These are phyloP conservation scores for Distichodus sexfasciatus DNA, from an alignment of 2,797 vertebrate genomes.

Conservation along the genomic window DNA sequence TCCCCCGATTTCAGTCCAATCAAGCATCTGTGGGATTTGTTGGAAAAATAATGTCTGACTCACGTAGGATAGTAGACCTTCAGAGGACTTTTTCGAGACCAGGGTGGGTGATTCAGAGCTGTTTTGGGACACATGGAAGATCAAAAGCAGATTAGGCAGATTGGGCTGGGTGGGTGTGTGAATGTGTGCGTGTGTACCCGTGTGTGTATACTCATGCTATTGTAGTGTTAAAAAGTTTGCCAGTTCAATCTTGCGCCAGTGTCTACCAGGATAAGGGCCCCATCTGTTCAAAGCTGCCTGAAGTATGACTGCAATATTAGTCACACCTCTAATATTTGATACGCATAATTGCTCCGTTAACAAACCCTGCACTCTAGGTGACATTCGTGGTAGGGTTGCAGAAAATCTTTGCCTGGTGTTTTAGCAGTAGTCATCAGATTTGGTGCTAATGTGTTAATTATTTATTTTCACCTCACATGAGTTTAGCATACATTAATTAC, in stretches of 20 bases:
- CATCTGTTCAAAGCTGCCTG: conserved; percentile 39
- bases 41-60: too few species aligned
- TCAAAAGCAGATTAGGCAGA: too few species aligned
- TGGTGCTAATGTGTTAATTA: conserved; percentile 20
- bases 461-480: conserved; percentile 30
- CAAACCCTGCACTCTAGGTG: conserved; percentile 35
- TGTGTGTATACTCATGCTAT: too few species aligned
- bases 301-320: conserved; percentile 42
- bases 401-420: neutral
- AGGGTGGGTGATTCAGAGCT: too few species aligned
- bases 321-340: conserved; percentile 39
- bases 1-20: too few species aligned
- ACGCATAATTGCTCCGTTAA: conserved; percentile 36
- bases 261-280: conserved; percentile 36
- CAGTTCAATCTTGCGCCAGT: conserved; percentile 25
- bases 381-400: conserved; percentile 28
- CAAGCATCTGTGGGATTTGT: too few species aligned
- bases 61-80: too few species aligned
- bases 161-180: too few species aligned
- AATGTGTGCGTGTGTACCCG: too few species aligned
- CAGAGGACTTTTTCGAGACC: too few species aligned
- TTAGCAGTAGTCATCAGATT: conserved; percentile 27
- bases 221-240: conserved; percentile 23
- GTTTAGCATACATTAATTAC: conserved; percentile 6
- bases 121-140: too few species aligned